phyloP scores from a whole-genome alignment of 1,140 invertebrate species.

The Pseudomyrmex concolor region DNA sequence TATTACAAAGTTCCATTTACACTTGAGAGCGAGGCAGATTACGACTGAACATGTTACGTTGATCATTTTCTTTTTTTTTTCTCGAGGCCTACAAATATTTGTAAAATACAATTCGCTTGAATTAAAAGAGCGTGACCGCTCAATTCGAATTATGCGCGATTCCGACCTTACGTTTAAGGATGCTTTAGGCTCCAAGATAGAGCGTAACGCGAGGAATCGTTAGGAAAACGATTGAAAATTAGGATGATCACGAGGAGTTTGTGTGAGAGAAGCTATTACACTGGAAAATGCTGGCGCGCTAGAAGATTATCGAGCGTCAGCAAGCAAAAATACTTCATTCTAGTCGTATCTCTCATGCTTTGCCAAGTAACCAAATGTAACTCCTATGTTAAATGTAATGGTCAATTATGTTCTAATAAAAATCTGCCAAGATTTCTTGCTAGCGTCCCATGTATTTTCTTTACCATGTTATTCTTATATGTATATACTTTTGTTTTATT shows the following conservation, averaged over 20 bases:
- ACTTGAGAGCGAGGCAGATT: constrained; percentile 38
- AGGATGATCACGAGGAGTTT: constrained; percentile 13
- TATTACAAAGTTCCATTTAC: constrained; percentile 58
- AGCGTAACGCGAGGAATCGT: constrained; percentile 24
- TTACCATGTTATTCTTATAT: not conserved
- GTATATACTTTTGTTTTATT: not conserved
- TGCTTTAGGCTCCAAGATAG: constrained; percentile 22
- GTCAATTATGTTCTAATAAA: constrained; percentile 78
- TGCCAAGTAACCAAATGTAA: constrained; percentile 75
- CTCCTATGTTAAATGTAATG: constrained; percentile 76
- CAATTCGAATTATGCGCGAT: not conserved
- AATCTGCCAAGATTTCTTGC: constrained; percentile 74
- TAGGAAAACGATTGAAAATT: constrained; percentile 41
- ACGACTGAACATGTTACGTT: constrained; percentile 15
- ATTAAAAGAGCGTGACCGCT: constrained; percentile 8
- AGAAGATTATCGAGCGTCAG: constrained; percentile 22
- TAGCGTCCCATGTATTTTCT: constrained; percentile 17
- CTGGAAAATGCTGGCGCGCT: constrained; percentile 37
- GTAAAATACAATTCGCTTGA: constrained; percentile 38
- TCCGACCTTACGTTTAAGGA: not conserved
- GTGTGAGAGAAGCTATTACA: constrained; percentile 42
- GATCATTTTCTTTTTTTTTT: not conserved
- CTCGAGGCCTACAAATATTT: not conserved
- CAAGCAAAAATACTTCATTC: constrained; percentile 71
- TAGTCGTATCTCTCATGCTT: constrained; percentile 73